phyloP scores from a whole-genome alignment of 1,140 invertebrate genomes.

The Choristoneura fumiferana region DNA sequence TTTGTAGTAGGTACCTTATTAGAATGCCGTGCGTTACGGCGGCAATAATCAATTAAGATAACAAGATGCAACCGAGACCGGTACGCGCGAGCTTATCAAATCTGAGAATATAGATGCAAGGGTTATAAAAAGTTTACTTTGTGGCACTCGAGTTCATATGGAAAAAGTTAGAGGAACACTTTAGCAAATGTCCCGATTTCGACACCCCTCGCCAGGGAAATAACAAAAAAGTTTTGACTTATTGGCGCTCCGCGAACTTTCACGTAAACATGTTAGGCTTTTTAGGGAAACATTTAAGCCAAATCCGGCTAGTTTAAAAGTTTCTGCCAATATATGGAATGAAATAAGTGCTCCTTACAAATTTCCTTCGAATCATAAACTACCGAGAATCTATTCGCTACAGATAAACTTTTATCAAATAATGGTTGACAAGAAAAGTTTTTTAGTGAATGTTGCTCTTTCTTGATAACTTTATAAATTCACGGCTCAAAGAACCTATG shows the following conservation, averaged over 20 bases:
- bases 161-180: slow-evolving; percentile 57
- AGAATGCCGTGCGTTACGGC: neutral
- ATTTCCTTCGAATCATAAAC: neutral
- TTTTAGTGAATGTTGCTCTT: neutral
- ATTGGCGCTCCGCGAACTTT: slow-evolving; percentile 33
- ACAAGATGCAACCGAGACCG: neutral
- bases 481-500: no score
- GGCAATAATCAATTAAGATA: neutral
- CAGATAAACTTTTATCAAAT: neutral
- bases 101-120: slow-evolving; percentile 34
- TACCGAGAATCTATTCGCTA: neutral
- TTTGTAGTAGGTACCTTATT: slow-evolving; percentile 19
- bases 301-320: slow-evolving; percentile 36
- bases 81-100: slow-evolving; percentile 31
- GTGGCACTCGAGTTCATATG: slow-evolving; percentile 55
- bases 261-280: slow-evolving; percentile 56
- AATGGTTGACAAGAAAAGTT: neutral
- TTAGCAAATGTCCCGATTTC: slow-evolving; percentile 59
- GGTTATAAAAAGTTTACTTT: slow-evolving; percentile 53
- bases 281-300: slow-evolving; percentile 43
- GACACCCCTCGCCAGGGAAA: slow-evolving; percentile 40
- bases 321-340: slow-evolving; percentile 11
- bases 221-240: slow-evolving; percentile 62
- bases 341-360: neutral
- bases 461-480: no score